phyloP scores from a whole-genome alignment of 2,888 invertebrate species.

The Scaptomyza tumidula region DNA sequence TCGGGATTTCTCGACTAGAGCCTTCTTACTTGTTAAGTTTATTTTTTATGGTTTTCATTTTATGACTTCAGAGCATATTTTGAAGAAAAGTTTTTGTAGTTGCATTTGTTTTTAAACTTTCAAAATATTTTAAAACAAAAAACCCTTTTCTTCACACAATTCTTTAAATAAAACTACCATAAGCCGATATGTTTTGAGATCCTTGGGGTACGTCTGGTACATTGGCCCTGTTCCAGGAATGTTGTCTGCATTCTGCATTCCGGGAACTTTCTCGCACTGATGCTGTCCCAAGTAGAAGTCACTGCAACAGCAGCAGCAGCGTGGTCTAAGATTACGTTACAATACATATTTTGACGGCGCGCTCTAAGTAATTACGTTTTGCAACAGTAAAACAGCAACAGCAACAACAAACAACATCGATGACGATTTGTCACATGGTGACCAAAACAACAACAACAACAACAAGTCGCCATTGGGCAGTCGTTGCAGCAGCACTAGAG shows the following conservation, averaged over 20 bases:
- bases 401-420: conserved; percentile 34
- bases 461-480: conserved; percentile 49
- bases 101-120: too few relatives aligned
- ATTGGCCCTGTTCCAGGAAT: conserved; percentile 70
- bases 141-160: neutral
- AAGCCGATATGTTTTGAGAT: conserved; percentile 17
- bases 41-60: neutral
- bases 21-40: too few relatives aligned
- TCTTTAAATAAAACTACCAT: neutral
- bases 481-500: conserved; percentile 33
- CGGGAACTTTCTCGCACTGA: conserved; percentile 52
- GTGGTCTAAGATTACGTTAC: conserved; percentile 68
- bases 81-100: neutral
- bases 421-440: conserved; percentile 66
- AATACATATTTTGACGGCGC: conserved; percentile 54
- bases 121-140: too few relatives aligned
- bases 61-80: neutral
- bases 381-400: too few relatives aligned
- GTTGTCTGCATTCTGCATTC: conserved; percentile 65
- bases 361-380: conserved; percentile 67
- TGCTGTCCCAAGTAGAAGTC: conserved; percentile 20
- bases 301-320: conserved; percentile 5
- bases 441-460: conserved; percentile 21
- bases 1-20: too few relatives aligned
- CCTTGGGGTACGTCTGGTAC: conserved; percentile 41